Conservation (phyloP, 2,797 vertebrate genomes). For the Ataeniobius toweri region DNA sequence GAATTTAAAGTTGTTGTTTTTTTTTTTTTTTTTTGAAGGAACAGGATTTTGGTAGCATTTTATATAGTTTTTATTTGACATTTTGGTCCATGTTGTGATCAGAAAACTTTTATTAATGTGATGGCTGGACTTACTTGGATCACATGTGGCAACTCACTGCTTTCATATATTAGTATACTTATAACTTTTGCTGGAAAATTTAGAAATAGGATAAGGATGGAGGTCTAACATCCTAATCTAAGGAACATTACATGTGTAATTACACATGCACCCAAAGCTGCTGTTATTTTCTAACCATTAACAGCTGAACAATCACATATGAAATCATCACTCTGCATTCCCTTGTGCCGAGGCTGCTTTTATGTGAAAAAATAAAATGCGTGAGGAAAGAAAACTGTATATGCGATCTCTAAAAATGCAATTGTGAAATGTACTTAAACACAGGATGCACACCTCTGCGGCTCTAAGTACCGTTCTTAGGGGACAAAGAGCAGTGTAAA, state of each 20-base stretch:
- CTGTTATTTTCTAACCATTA: background rate
- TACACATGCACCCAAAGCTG: background rate
- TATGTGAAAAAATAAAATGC: background rate
- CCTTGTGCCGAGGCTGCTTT: background rate
- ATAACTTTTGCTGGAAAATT: background rate
- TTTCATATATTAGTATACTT: background rate
- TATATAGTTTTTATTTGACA: background rate
- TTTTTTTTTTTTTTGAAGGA: background rate
- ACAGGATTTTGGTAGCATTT: background rate
- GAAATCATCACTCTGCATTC: background rate
- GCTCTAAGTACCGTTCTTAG: too few species aligned
- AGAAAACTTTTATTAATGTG: too few species aligned
- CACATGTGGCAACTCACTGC: too few species aligned
- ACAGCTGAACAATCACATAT: background rate
- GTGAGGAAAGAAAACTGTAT: slow-evolving; percentile 1
- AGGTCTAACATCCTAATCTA: background rate
- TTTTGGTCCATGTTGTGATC: too few species aligned
- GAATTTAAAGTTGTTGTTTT: background rate
- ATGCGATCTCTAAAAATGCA: slow-evolving; percentile 9
- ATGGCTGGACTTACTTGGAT: too few species aligned
- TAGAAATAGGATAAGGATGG: background rate
- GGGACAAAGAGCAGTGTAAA: too few species aligned
- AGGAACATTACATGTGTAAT: background rate
- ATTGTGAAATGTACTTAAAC: slow-evolving; percentile 15
- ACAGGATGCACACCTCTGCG: background rate